Base-by-base conservation (phyloP, 2,113 vertebrate genomes). In the Poicephalus gulielmi region DNA sequence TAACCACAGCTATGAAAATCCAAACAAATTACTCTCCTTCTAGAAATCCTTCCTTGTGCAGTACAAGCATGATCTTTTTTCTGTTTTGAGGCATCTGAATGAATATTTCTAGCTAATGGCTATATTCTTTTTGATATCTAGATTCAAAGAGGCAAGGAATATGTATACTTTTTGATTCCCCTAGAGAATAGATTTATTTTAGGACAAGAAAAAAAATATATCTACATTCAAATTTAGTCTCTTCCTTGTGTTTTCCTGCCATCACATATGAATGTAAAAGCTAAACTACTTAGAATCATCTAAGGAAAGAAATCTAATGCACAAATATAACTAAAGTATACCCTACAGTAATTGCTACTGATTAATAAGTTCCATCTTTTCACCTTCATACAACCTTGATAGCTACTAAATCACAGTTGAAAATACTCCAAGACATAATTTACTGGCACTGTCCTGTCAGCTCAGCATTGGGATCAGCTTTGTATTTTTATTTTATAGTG, bases 111-210 rank as follows among this genome's bases (percentile, higher is more conserved):
- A 88, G 91, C 94, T 92, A 96, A 92, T 94, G 87, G 89, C 90
- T 96, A 77, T 83, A 93, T 91, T 96, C 86, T 86, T 83, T 95
- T 89, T 35, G 73, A 73, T 88, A 63, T 70, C 74, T 82, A 73
- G 64, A 96, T 90, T 92, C 92, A 97, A 97, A 94, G 88, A 95
- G 91, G 86, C 95, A 96, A 94, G 70, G 67, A 92, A 93, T 57
- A 86, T 50, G 59, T 92, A 83, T 93, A 92, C 53, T 97, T 91
- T 66, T 69, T 87, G 94, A 76, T 96, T 95, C 96, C 85, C 94
- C 88, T 85, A 88, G 50, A 83, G 91, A 89, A 91, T 33, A 57
- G 83, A 91, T 86, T 95, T 95, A 94, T 96, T 95, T 92, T 93
- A 88, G 76, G 37, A 67, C 64, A 93, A 90, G 88, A 97, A 92